Percentiles rank a stretch among this genome's conserved stretches.
phyloP scores from a whole-genome alignment of 2,113 vertebrate genomes.

The Cephalopterus ornatus region DNA sequence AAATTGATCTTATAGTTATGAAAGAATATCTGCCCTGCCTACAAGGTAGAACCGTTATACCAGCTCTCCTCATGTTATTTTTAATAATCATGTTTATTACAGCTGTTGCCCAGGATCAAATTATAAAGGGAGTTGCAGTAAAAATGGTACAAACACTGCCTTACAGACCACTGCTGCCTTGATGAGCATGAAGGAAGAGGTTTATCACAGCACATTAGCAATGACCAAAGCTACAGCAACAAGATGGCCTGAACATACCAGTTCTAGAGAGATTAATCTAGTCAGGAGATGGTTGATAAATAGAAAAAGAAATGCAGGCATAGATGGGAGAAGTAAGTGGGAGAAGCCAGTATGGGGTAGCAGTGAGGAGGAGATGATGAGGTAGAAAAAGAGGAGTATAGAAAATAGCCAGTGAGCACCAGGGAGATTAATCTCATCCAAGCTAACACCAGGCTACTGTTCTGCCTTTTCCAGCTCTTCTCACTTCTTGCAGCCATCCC shows the following conservation, averaged over 20 bases:
- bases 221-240: not conserved
- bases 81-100: conserved; percentile 34
- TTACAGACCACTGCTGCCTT: not conserved
- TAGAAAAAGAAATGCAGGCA: not conserved
- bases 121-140: not conserved
- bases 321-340: not conserved
- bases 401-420: accelerated
- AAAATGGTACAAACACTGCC: not conserved
- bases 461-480: not conserved
- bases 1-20: conserved; percentile 18
- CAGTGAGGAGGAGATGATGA: not conserved
- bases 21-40: not conserved
- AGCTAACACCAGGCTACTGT: not conserved
- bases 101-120: not conserved
- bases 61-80: not conserved
- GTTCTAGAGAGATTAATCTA: not conserved
- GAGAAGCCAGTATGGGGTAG: not conserved
- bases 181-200: not conserved
- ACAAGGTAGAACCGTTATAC: not conserved
- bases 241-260: not conserved
- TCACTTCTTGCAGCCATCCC: not conserved
- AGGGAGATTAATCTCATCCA: not conserved
- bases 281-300: not conserved
- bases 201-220: not conserved
- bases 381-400: not conserved